Percentiles rank a stretch among this genome's conserved stretches.
phyloP scores from a whole-genome alignment of 2,797 vertebrate species.

The Gobio occitaniae region DNA sequence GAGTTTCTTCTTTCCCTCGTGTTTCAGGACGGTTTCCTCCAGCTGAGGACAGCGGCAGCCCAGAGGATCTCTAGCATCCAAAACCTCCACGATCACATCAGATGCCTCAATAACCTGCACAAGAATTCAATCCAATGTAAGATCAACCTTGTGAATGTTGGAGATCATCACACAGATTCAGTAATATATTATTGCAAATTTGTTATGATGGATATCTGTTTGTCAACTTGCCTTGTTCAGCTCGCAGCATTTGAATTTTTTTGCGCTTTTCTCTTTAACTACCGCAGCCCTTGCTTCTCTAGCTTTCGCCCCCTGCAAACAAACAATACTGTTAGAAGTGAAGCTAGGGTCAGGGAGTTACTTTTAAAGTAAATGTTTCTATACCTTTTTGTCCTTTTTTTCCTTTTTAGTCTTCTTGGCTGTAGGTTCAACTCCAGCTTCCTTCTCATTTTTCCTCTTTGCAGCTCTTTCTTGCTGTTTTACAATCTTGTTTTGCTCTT shows the following conservation, averaged over 20 bases:
- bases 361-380: neutral
- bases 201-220: neutral
- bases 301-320: conserved; percentile 73
- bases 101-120: conserved; percentile 88
- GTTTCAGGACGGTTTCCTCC: conserved; percentile 84
- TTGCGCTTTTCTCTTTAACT: conserved; percentile 74
- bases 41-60: conserved; percentile 92
- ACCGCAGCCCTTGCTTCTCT: conserved; percentile 66
- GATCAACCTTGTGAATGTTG: neutral
- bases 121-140: neutral
- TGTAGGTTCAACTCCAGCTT: conserved; percentile 68
- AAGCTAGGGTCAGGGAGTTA: too few relatives aligned
- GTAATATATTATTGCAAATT: neutral
- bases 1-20: conserved; percentile 84
- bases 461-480: conserved; percentile 85
- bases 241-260: conserved; percentile 82
- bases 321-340: neutral
- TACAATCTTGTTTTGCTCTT: conserved; percentile 82
- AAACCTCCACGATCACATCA: conserved; percentile 89
- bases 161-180: neutral
- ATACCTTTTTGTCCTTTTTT: conserved; percentile 72
- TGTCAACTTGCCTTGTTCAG: conserved; percentile 84
- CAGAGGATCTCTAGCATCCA: conserved; percentile 94
- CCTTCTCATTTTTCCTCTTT: conserved; percentile 86
- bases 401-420: conserved; percentile 81